phyloP scores from a whole-genome alignment of 2,888 invertebrate species.

The Campopleginae sp. region DNA sequence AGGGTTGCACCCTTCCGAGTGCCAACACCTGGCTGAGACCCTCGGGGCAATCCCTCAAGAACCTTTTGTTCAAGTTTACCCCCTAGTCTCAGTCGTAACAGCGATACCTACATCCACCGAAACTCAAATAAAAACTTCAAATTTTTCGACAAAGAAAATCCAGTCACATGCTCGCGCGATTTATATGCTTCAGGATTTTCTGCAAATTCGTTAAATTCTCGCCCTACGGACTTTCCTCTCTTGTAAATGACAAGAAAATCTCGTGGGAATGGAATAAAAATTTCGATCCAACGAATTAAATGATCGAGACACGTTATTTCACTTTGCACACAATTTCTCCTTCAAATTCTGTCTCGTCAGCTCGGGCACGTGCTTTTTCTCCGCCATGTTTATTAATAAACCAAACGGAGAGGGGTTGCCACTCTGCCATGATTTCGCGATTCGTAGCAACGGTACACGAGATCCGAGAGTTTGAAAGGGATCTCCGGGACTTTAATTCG shows the following conservation, averaged over 20 bases:
- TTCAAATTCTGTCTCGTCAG: slow-evolving; percentile 51
- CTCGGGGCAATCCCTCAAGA: slow-evolving; percentile 61
- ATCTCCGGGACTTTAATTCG: neutral
- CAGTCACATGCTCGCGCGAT: neutral
- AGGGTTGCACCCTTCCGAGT: slow-evolving; percentile 66
- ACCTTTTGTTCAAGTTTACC: slow-evolving; percentile 51
- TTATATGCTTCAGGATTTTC: neutral
- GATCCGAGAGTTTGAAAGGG: slow-evolving; percentile 1
- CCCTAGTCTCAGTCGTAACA: slow-evolving; percentile 37
- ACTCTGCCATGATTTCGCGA: slow-evolving; percentile 74
- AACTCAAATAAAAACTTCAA: slow-evolving; percentile 13
- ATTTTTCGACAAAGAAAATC: neutral
- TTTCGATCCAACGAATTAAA: neutral
- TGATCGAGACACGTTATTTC: slow-evolving; percentile 41
- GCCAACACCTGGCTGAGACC: slow-evolving; percentile 65
- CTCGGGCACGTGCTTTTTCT: slow-evolving; percentile 65
- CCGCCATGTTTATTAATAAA: slow-evolving; percentile 82
- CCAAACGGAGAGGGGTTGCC: slow-evolving; percentile 73
- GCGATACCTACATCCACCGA: slow-evolving; percentile 49
- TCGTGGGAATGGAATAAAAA: neutral
- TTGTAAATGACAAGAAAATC: neutral
- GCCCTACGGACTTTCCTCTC: no score
- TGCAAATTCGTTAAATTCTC: neutral
- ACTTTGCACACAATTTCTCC: slow-evolving; percentile 28
- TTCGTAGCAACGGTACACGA: slow-evolving; percentile 45